Evolutionary conservation across 2,888 invertebrate genomes (phyloP), one percentile per base, ranked within the genome.

Genomic region (Chrysodeixis includens): DNA sequence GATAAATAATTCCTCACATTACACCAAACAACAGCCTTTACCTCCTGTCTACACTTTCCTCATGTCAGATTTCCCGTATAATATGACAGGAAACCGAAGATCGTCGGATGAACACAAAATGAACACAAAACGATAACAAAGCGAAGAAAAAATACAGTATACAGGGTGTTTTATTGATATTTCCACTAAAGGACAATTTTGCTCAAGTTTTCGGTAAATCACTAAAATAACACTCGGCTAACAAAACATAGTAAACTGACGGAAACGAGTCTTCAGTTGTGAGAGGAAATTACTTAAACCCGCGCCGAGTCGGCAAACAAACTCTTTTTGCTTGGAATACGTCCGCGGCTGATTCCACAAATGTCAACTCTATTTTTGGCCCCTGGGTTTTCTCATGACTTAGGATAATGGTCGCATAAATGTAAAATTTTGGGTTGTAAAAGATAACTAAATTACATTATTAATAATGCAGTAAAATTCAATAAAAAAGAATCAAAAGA

Each of bases 211-310:
- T 79, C 62, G 56, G 74, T 73, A 76, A 82, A 82, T 82, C 83
- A 69, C 81, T 76, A 73, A 77, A 81, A 75, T 75, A 77, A 84
- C 83, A 83, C 74, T 77, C 63, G 61, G 66, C 73, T 67, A 78
- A 81, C 78, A 76, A 71, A 74, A 80, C 71, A 66, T 69, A 77
- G 81, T 79, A 83, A 84, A 85, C 80, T 83, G 82, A 81, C 78
- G 83, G 82, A 83, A 86, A 79, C 82, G 86, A 84, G 84, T 85
- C 86, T 88, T 83, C 73, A 85, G 84, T 82, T 75, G 84, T 77
- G 73, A 77, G 75, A 86, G 90, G 87, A 90, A 90, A 90, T 90
- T 87, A 87, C 90, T 89, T 87, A 87, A 88, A 83, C 82, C 84
- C 79, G 72, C 75, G 80, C 72, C 74, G 73, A 79, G 81, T 83